These are phyloP conservation scores for Menura novaehollandiae DNA, from an alignment of 2,113 vertebrate species.

Conservation along the genomic window DNA sequence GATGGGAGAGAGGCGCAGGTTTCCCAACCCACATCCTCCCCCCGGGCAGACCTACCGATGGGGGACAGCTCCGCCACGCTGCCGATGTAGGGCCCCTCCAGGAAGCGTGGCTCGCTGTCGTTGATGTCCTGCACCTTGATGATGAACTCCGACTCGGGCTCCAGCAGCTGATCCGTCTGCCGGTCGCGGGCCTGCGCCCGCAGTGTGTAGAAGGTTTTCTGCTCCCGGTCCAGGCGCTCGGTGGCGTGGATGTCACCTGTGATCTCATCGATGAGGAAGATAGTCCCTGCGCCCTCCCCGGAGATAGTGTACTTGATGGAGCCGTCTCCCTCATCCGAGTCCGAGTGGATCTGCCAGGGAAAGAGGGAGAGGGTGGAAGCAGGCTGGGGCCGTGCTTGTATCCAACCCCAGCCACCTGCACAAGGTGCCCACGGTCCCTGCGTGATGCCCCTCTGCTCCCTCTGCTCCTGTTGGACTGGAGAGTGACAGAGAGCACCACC, in stretches of 20 bases:
- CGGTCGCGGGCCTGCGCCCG: slow-evolving; percentile 89
- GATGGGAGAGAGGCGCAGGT: accelerated
- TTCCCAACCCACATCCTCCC: neutral
- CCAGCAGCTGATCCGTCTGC: slow-evolving; percentile 84
- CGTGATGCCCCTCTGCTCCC: neutral
- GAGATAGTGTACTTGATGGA: slow-evolving; percentile 99
- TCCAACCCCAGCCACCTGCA: neutral
- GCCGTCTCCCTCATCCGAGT: slow-evolving; percentile 93
- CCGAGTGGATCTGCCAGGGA: slow-evolving; percentile 90
- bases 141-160: slow-evolving; percentile 96
- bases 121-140: slow-evolving; percentile 99
- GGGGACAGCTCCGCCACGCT: slow-evolving; percentile 95
- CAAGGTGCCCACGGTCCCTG: neutral
- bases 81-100: slow-evolving; percentile 94
- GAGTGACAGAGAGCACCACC: neutral
- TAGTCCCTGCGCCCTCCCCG: slow-evolving; percentile 91
- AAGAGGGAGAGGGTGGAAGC: neutral
- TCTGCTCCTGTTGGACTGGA: neutral
- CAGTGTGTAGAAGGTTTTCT: slow-evolving; percentile 95
- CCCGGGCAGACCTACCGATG: slow-evolving; percentile 77
- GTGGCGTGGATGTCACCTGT: slow-evolving; percentile 97
- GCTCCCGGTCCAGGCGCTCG: slow-evolving; percentile 90
- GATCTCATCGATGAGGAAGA: slow-evolving; percentile 96
- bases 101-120: slow-evolving; percentile 95
- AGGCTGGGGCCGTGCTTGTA: neutral